phyloP scores from a whole-genome alignment of 2,888 invertebrate species.

The Macrosoma leucophasiata region DNA sequence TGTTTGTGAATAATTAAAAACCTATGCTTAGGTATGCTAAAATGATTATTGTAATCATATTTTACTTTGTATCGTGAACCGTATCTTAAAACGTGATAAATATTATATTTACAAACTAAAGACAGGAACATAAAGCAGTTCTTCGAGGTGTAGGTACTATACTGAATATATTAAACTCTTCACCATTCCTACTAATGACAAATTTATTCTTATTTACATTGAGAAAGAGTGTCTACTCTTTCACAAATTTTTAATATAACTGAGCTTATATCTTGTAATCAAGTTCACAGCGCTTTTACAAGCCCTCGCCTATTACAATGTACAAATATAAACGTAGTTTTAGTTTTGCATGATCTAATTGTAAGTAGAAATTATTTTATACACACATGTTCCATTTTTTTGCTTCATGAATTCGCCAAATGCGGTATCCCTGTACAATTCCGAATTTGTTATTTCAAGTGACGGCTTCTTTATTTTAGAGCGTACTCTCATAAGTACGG shows the following conservation, averaged over 20 bases:
- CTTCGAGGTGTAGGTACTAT: slow-evolving; percentile 51
- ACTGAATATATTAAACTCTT: slow-evolving; percentile 70
- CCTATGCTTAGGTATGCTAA: slow-evolving; percentile 39
- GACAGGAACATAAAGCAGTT: slow-evolving; percentile 73
- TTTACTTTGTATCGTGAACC: slow-evolving; percentile 14
- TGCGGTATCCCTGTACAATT: slow-evolving; percentile 71
- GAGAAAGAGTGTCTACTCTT: slow-evolving; percentile 56
- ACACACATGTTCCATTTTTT: slow-evolving; percentile 1
- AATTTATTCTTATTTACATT: slow-evolving; percentile 57
- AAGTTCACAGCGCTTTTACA: slow-evolving; percentile 61
- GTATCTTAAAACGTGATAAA: slow-evolving; percentile 33
- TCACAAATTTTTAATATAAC: slow-evolving; percentile 52
- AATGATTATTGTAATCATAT: too few species aligned
- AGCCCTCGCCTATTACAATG: slow-evolving; percentile 42
- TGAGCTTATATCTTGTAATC: slow-evolving; percentile 54
- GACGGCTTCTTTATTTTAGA: too few species aligned
- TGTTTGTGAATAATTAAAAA: slow-evolving; percentile 35
- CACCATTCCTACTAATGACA: slow-evolving; percentile 51
- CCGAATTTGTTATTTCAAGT: slow-evolving; percentile 64
- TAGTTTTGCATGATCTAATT: slow-evolving; percentile 33
- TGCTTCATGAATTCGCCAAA: slow-evolving; percentile 17
- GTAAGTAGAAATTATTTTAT: slow-evolving; percentile 30
- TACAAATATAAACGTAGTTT: slow-evolving; percentile 22
- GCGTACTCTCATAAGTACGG: too few species aligned
- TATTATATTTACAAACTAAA: slow-evolving; percentile 70